Conservation (phyloP, 2,113 vertebrate species). For the Ondatra zibethicus region DNA sequence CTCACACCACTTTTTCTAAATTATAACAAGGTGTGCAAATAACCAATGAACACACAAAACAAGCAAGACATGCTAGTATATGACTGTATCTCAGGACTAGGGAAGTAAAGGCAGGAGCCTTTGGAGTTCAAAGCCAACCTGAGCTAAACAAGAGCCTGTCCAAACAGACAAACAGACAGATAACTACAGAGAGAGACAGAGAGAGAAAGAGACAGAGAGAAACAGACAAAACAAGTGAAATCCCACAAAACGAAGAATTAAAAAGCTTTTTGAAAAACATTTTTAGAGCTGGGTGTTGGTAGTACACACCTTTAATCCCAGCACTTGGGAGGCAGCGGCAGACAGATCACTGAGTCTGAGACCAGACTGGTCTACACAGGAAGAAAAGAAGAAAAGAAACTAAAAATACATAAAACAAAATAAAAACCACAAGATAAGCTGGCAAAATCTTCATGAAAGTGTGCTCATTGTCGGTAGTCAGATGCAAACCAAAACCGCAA, state of each 20-base stretch:
- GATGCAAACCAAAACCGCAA: slow-evolving; percentile 3
- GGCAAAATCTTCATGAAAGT: background rate
- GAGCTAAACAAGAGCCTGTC: background rate
- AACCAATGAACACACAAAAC: background rate
- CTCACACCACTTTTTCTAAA: no score
- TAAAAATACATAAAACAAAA: background rate
- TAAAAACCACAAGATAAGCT: background rate
- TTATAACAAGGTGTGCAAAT: background rate
- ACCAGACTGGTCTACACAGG: background rate
- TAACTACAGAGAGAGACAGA: background rate
- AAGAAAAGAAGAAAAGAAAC: background rate
- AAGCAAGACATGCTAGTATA: background rate
- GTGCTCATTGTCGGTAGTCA: no score
- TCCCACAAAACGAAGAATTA: background rate
- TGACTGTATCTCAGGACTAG: background rate
- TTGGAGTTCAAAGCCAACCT: background rate
- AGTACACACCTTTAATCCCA: background rate
- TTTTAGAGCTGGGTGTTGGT: background rate
- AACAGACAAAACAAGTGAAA: background rate
- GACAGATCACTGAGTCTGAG: background rate
- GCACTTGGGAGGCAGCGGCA: background rate
- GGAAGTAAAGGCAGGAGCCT: background rate
- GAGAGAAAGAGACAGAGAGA: background rate
- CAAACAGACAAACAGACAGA: background rate
- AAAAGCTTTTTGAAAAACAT: background rate